Percentiles rank a stretch among this genome's conserved stretches.
Conservation (phyloP, 2,113 vertebrate species). For the Cyprinodon variegatus region DNA sequence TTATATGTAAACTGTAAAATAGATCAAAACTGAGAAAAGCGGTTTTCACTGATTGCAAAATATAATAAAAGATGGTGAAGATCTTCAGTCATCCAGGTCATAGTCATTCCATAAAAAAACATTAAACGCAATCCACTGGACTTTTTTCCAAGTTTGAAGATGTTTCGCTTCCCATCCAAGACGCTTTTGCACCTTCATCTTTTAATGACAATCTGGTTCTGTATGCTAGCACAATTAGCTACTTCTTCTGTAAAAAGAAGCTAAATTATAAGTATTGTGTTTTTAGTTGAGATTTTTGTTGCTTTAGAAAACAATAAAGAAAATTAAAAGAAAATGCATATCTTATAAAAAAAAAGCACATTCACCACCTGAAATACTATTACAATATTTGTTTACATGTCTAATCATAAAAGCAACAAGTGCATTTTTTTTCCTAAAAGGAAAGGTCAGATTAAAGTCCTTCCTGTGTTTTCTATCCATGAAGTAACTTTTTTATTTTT, state of each 20-base stretch:
- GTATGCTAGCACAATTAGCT: neutral
- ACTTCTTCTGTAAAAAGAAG: neutral
- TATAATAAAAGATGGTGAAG: too few relatives aligned
- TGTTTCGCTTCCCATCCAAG: too few relatives aligned
- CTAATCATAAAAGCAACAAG: neutral
- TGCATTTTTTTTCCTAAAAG: neutral
- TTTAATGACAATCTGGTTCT: neutral
- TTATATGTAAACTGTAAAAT: neutral
- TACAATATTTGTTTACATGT: neutral
- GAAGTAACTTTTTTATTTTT: neutral
- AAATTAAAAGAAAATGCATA: neutral
- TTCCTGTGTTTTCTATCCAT: too few relatives aligned
- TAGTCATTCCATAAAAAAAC: too few relatives aligned
- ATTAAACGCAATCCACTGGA: too few relatives aligned
- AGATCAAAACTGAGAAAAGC: neutral
- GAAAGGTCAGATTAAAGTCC: too few relatives aligned
- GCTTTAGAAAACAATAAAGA: too few relatives aligned
- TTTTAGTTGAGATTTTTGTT: neutral
- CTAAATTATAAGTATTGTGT: neutral
- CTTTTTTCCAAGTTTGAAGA: too few relatives aligned
- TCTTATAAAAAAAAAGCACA: neutral
- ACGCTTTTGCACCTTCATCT: too few relatives aligned
- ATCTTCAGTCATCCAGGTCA: too few relatives aligned
- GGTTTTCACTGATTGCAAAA: too few relatives aligned
- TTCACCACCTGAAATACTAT: neutral